Conservation (phyloP, 1,140 invertebrate genomes). For the Brachionus plicatilis region DNA sequence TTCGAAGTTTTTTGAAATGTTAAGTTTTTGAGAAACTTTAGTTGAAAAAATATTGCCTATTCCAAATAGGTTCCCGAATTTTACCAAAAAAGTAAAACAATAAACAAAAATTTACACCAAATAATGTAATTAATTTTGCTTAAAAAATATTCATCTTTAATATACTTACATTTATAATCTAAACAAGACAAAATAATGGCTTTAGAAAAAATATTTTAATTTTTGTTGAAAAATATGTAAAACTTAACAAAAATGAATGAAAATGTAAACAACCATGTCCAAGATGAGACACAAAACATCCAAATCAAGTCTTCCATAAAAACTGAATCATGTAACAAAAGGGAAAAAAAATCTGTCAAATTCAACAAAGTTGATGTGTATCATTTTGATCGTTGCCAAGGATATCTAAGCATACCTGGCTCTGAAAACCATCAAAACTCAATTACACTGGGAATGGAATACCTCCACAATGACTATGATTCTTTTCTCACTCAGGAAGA, state of each 20-base stretch:
- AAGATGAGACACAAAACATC: neutral
- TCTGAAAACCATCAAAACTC: slow-evolving; percentile 66
- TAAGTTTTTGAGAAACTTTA: too few species aligned
- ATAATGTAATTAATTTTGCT: neutral
- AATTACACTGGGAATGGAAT: slow-evolving; percentile 72
- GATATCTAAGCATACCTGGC: slow-evolving; percentile 94
- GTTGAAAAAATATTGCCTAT: neutral
- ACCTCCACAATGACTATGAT: neutral
- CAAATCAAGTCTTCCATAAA: neutral
- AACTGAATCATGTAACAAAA: neutral
- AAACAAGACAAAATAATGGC: neutral
- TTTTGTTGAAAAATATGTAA: neutral
- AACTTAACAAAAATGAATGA: neutral
- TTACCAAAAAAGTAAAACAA: too few species aligned
- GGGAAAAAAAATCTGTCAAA: slow-evolving; percentile 60
- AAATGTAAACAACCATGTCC: neutral
- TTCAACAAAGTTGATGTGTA: slow-evolving; percentile 88
- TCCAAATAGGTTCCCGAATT: too few species aligned
- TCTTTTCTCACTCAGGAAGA: neutral
- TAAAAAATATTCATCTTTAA: neutral
- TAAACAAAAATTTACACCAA: neutral
- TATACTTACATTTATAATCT: neutral
- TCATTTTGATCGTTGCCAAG: slow-evolving; percentile 88
- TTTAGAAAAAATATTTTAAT: neutral
- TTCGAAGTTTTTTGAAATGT: too few species aligned